Conservation (phyloP, 1,140 invertebrate species). For the Metopolophium dirhodum region DNA sequence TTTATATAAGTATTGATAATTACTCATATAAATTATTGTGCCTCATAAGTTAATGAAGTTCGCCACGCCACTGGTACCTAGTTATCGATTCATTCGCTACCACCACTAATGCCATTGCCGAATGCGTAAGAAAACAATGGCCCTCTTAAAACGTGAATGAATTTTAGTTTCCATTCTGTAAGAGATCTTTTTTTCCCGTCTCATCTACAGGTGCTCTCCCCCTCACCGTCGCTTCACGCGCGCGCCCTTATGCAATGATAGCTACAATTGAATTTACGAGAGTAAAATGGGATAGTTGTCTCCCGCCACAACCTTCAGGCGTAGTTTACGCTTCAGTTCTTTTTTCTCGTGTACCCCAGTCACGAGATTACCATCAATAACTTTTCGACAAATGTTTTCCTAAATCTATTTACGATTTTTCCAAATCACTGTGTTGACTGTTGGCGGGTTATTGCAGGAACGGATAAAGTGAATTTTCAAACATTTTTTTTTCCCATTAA, state of each 20-base stretch:
- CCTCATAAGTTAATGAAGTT: no score
- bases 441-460: neutral
- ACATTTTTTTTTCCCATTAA: neutral
- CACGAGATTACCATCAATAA: neutral
- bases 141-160: neutral
- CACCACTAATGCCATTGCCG: neutral
- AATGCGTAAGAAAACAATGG: neutral
- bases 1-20: no score
- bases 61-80: no score
- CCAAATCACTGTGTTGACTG: neutral
- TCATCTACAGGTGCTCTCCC: neutral
- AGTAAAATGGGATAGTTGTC: neutral
- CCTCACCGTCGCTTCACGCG: neutral
- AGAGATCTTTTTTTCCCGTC: neutral
- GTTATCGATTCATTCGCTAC: neutral
- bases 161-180: neutral
- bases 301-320: neutral
- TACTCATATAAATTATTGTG: no score
- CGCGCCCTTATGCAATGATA: neutral
- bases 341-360: neutral
- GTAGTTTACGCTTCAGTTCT: neutral
- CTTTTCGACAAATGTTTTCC: neutral
- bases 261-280: neutral
- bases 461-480: neutral
- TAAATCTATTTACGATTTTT: constrained; percentile 13